A percentile compares a stretch with the other conserved stretches of the same genome.
These are phyloP conservation scores for Rostratula benghalensis DNA, from an alignment of 2,113 vertebrate species.

Conservation along the genomic window DNA sequence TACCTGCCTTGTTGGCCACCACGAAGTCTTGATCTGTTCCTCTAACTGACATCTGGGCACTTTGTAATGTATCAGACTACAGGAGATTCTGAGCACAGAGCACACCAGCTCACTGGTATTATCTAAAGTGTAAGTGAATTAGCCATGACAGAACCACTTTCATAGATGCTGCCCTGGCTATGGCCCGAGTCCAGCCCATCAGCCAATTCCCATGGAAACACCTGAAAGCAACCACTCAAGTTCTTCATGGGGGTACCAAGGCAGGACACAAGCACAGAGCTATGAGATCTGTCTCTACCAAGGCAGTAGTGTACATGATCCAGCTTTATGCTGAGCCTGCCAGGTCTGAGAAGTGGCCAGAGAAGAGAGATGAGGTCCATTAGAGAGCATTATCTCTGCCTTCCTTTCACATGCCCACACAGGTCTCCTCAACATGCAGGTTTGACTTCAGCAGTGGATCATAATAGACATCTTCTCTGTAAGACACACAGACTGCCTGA, in stretches of 20 bases:
- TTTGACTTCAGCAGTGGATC: neutral
- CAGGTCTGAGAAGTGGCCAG: neutral
- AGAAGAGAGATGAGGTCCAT: neutral
- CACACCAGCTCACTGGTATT: neutral
- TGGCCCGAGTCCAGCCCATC: neutral
- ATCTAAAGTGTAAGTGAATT: neutral
- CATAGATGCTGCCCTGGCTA: neutral
- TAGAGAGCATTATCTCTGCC: neutral
- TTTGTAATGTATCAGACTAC: neutral
- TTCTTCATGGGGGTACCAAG: neutral
- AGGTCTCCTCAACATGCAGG: neutral
- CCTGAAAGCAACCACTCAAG: neutral
- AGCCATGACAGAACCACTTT: neutral
- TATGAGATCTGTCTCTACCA: neutral
- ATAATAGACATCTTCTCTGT: neutral
- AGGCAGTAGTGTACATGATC: neutral
- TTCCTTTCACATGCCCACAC: neutral
- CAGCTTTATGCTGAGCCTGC: neutral
- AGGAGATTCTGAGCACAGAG: neutral
- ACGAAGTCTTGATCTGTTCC: neutral
- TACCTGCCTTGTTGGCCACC: neutral
- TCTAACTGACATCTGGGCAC: neutral
- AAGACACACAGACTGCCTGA: neutral
- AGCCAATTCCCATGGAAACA: neutral
- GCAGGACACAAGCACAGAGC: neutral